Evolutionary conservation across 1,140 invertebrate species (phyloP), one percentile per base, ranked within the genome.

Genomic region (Solenopsis invicta): DNA sequence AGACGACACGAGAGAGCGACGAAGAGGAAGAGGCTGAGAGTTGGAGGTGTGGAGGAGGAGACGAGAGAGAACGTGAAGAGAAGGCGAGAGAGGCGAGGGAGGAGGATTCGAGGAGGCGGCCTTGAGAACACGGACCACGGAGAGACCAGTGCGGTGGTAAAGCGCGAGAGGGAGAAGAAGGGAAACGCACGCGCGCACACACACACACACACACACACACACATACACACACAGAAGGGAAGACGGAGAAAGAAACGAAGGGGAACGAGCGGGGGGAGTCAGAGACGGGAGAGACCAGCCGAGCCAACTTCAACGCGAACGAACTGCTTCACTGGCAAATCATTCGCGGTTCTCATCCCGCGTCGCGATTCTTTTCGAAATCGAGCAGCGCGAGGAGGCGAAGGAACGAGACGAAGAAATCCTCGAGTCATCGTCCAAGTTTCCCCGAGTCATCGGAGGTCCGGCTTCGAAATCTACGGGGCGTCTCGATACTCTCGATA

Each of bases 241-340:
- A 86, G 86, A 56, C 34, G 61, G 45, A 80, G 82, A 80, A 59
- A 77, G 64, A 52, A 67, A 71, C 85, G 84, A 78, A 87, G 85
- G 64, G 29, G 62, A 34, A 50, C 1, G 67, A 5, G 24, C n/a
- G 74, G 37, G 69, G 86, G 78, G 78, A 56, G 12, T 48, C 48
- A 62, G 56, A 59, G 89, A 90, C 76, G 91, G 88, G 89, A 93
- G 90, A 91, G 89, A 91, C 90, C 86, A 89, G 91, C 88, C 89
- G 88, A 93, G 92, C 93, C 93, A 93, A 95, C 92, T 94, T 92
- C 93, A 93, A 94, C 93, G 93, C 93, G 91, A 94, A 93, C 93
- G 92, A 93, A 93, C 93, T 91, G 92, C 93, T 94, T 94, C 92
- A 93, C 92, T 93, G 92, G 93, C 94, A 93, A 94, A 94, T 94